Evolutionary conservation across 1,140 invertebrate species (phyloP).

Genomic region (Drosophila eugracilis): DNA sequence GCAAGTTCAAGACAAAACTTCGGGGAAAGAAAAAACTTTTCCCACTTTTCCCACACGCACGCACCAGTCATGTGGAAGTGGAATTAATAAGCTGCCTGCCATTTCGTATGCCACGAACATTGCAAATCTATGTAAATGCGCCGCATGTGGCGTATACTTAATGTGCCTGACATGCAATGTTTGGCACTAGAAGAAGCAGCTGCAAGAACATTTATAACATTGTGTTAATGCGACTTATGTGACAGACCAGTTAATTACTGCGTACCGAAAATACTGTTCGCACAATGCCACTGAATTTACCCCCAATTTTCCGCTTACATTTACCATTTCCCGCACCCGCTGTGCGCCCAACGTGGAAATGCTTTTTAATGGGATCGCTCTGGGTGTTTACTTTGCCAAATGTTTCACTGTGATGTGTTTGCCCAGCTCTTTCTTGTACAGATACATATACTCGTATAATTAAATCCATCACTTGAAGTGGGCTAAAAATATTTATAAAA

Average conservation of each 20-base stretch:
- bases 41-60: constrained; percentile 21
- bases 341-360: constrained; percentile 59
- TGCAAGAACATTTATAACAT: constrained; percentile 71
- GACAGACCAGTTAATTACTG: constrained; percentile 79
- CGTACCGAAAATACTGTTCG: constrained; percentile 47
- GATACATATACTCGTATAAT: constrained; percentile 47
- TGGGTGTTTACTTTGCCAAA: constrained; percentile 63
- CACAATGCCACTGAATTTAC: constrained; percentile 33
- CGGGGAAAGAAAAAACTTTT: constrained; percentile 10
- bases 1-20: constrained; percentile 32
- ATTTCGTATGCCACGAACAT: constrained; percentile 57
- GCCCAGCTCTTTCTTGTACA: constrained; percentile 50
- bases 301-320: constrained; percentile 10
- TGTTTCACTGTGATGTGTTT: constrained; percentile 50
- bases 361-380: constrained; percentile 54
- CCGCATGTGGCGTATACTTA: constrained; percentile 76
- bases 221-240: constrained; percentile 82
- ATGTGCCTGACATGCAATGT: constrained; percentile 66
- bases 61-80: constrained; percentile 37
- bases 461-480: constrained; percentile 65
- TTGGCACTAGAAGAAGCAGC: constrained; percentile 29
- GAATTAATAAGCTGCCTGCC: constrained; percentile 71
- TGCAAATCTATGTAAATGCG: constrained; percentile 73
- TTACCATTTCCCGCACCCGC: constrained; percentile 3
- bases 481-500: constrained; percentile 65